Conservation (phyloP, 2,113 vertebrate genomes). For the Carassius auratus region DNA sequence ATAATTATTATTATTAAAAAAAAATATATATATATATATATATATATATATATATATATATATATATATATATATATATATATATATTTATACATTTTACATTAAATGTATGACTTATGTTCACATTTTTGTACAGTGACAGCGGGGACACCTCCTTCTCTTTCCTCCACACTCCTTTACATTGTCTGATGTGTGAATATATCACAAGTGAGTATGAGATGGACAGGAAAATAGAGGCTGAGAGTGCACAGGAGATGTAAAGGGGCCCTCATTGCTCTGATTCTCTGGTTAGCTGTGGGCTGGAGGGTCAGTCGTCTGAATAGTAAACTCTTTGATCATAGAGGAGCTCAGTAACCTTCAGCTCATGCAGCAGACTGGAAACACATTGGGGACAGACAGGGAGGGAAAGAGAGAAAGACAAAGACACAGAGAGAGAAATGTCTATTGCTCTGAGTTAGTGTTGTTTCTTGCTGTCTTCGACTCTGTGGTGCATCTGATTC, state of each 20-base stretch:
- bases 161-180: background rate
- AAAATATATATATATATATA: no score
- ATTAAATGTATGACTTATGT: background rate
- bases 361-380: conserved; percentile 40
- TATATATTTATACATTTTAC: no score
- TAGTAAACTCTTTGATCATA: conserved; percentile 40
- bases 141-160: background rate
- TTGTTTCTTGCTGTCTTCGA: conserved; percentile 34
- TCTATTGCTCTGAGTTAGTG: background rate
- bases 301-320: conserved; percentile 31
- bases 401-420: conserved; percentile 29
- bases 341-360: conserved; percentile 39
- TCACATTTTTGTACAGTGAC: background rate
- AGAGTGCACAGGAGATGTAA: conserved; percentile 24
- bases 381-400: conserved; percentile 23
- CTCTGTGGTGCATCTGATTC: background rate
- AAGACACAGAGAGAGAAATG: conserved; percentile 15
- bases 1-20: no score
- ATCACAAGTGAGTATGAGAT: background rate
- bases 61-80: no score
- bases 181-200: conserved; percentile 13
- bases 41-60: no score
- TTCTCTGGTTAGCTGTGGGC: conserved; percentile 19
- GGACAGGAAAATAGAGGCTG: background rate
- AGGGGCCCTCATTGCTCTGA: background rate